Evolutionary conservation across 1,140 invertebrate genomes (phyloP).

Genomic region (Rhynchophorus ferrugineus): DNA sequence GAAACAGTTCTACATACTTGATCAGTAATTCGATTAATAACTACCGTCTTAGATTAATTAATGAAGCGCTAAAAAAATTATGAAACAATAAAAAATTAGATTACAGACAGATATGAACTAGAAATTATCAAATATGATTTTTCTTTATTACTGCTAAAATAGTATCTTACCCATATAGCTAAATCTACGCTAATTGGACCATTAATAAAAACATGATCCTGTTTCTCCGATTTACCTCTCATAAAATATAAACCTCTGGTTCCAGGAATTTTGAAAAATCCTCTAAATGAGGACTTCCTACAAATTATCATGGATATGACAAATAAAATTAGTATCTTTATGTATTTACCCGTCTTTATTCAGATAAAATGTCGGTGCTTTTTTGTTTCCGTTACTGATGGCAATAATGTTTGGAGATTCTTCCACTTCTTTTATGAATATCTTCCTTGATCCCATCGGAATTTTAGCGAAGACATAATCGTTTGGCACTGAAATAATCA

Average conservation of each 20-base stretch:
- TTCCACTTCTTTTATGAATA: slow-evolving; percentile 36
- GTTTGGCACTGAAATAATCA: slow-evolving; percentile 26
- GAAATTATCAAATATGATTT: too few species aligned
- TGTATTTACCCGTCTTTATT: slow-evolving; percentile 41
- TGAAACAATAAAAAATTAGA: neutral
- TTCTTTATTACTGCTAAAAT: neutral
- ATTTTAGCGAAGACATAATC: slow-evolving; percentile 40
- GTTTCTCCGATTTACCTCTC: neutral
- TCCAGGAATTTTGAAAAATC: neutral
- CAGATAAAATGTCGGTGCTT: slow-evolving; percentile 36
- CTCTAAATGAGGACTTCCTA: neutral
- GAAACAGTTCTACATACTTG: too few species aligned
- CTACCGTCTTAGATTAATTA: too few species aligned
- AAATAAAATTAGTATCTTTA: neutral
- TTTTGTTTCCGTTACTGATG: slow-evolving; percentile 28
- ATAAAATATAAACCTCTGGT: neutral
- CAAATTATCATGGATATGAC: too few species aligned
- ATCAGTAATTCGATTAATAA: too few species aligned
- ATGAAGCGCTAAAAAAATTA: too few species aligned
- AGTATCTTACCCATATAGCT: neutral
- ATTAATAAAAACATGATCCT: neutral
- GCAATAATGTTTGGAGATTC: slow-evolving; percentile 39
- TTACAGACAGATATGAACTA: too few species aligned
- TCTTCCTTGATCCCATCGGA: slow-evolving; percentile 39
- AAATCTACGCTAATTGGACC: neutral